These are phyloP conservation scores for Hippocampus comes DNA, from an alignment of 2,113 vertebrate species.

Conservation along the genomic window DNA sequence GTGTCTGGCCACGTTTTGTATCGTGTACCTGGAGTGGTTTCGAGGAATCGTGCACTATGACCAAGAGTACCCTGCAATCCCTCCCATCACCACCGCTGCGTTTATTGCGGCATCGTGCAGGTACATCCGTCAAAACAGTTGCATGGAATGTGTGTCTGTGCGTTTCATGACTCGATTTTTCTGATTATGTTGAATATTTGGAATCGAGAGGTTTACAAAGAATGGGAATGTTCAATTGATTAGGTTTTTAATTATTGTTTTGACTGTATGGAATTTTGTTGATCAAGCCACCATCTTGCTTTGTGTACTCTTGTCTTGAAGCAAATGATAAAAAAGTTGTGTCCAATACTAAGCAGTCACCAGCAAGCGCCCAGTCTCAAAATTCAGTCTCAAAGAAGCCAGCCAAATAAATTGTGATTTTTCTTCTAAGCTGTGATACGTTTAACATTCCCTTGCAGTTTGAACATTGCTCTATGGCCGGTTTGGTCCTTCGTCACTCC, in stretches of 20 bases:
- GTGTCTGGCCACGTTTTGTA: conserved; percentile 83
- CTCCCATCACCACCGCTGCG: conserved; percentile 82
- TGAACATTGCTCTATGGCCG: conserved; percentile 90
- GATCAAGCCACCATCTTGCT: too few species aligned
- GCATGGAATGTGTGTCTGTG: not conserved
- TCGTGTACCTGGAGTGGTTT: conserved; percentile 91
- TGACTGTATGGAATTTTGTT: too few species aligned
- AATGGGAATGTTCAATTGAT: too few species aligned
- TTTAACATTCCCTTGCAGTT: conserved; percentile 70
- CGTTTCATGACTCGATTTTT: too few species aligned
- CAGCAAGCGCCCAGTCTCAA: not conserved
- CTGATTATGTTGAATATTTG: too few species aligned
- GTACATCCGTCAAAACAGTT: conserved; percentile 52
- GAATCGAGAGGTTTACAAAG: too few species aligned
- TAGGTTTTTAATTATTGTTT: too few species aligned
- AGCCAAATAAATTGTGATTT: not conserved
- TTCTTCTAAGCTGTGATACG: not conserved
- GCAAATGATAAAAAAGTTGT: not conserved
- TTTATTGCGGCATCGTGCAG: conserved; percentile 91
- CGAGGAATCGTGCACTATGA: conserved; percentile 86
- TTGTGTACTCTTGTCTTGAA: too few species aligned
- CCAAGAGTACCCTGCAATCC: conserved; percentile 80
- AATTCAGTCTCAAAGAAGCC: not conserved
- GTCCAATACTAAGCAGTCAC: not conserved
- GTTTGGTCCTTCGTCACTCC: conserved; percentile 93